Conservation (phyloP, 2,797 vertebrate species). For the Lithobates sylvaticus region DNA sequence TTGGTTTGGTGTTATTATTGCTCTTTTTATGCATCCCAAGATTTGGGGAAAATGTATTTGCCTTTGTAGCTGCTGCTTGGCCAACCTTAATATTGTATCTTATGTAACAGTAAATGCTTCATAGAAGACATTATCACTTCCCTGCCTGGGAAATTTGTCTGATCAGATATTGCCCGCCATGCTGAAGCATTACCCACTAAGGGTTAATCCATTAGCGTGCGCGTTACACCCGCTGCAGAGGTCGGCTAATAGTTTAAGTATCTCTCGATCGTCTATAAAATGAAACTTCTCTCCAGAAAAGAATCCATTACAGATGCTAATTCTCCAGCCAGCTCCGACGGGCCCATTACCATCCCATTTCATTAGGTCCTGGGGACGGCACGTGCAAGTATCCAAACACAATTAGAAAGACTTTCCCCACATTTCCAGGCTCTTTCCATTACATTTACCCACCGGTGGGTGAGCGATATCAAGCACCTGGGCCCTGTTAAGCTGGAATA, state of each 20-base stretch:
- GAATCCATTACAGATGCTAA: conserved; percentile 52
- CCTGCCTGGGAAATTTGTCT: no score
- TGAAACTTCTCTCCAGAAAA: neutral
- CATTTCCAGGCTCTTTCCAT: neutral
- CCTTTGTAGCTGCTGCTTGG: no score
- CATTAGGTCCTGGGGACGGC: conserved; percentile 21
- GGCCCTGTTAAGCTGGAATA: neutral
- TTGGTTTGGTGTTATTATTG: no score
- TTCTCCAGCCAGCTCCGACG: conserved; percentile 30
- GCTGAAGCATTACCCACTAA: neutral
- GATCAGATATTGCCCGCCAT: no score
- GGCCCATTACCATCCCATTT: conserved; percentile 29
- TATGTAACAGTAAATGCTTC: no score
- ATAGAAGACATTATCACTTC: no score
- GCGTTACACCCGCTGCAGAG: neutral
- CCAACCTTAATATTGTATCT: no score
- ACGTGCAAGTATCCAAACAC: conserved; percentile 4
- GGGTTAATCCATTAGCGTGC: conserved; percentile 33
- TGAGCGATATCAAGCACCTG: neutral
- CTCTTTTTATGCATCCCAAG: no score
- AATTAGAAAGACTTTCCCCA: neutral
- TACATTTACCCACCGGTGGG: neutral
- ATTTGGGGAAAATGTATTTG: no score
- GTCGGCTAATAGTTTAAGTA: neutral
- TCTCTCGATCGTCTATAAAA: conserved; percentile 21